Base-by-base conservation (phyloP, 2,888 invertebrate species). In the Nysson spinosus region DNA sequence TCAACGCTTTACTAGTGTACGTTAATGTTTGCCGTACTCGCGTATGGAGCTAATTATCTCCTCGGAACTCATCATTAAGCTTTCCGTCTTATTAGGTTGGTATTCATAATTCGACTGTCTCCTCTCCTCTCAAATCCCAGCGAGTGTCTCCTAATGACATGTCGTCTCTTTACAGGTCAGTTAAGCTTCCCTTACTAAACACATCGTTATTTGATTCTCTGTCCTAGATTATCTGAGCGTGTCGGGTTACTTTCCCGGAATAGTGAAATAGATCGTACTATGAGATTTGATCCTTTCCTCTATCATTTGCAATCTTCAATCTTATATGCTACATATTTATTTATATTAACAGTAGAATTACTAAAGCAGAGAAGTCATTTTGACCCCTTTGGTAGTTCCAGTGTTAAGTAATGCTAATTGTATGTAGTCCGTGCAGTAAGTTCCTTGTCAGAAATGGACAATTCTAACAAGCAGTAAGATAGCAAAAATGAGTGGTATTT, bases 21-120 rank as follows among this genome's bases (percentile, higher is more conserved):
- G 57, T 69, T 78, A 66, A 74, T 69, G 74, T 72, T 67, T 58
- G 65, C 61, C 42, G 69, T 65, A 72, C 55, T 67, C 51, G 60
- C 24, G 58, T 66, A 60, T 63, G 46, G 42, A 61, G 63, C 47
- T 75, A 69, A 79, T 79, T 67, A 77, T 70, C 69, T 49, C 28
- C 42, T 43, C 66, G 44, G 55, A 22, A 57, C 47, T 69, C 55
- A 57, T 61, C 63, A 64, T 75, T 64, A 69, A 65, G 40, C 61
- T 56, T 61, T 55, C 70, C 54, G 30, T 74, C 54, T 73, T 63
- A 71, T 69, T 63, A 64, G 40, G 51, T 30, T 37, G 49, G 51
- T 62, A 32, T 37, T 26, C 22, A 11, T 20, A 2, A 44, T n/a
- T 14, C 14, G 26, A 20, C 40, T 20, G 32, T 20, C 28, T n/a